Conservation (phyloP, 2,888 invertebrate species). For the Tenthredo livida region DNA sequence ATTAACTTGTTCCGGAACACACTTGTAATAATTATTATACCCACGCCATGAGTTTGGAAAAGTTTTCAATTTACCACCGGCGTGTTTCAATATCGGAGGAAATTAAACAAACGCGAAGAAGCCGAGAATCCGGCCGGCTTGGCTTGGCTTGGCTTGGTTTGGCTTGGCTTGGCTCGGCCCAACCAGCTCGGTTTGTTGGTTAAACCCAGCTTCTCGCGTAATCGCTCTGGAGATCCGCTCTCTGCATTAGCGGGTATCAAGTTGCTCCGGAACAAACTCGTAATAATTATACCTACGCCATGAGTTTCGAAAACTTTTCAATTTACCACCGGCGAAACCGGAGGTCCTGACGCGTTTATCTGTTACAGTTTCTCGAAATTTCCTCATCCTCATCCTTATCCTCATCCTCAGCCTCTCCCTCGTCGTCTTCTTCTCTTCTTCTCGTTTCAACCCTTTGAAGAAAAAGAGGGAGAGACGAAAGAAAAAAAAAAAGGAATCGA, state of each 20-base stretch:
- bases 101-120: constrained; percentile 35
- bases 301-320: constrained; percentile 29
- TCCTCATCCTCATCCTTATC: background rate
- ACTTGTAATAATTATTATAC: background rate
- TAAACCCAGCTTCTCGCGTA: constrained; percentile 17
- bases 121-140: background rate
- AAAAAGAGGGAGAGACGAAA: no score
- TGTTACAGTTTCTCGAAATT: constrained; percentile 10
- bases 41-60: background rate
- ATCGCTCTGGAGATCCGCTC: constrained; percentile 19
- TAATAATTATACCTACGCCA: constrained; percentile 32
- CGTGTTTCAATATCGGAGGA: constrained; percentile 30
- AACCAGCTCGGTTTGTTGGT: background rate
- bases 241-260: constrained; percentile 37
- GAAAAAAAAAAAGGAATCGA: background rate
- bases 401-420: background rate
- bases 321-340: constrained; percentile 24
- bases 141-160: no score
- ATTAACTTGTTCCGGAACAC: no score
- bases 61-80: constrained; percentile 8
- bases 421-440: background rate
- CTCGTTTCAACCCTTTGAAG: background rate
- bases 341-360: constrained; percentile 31
- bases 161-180: background rate
- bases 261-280: constrained; percentile 41